These are phyloP conservation scores for Archegozetes longisetosus DNA, from an alignment of 1,140 invertebrate species.

Conservation along the genomic window DNA sequence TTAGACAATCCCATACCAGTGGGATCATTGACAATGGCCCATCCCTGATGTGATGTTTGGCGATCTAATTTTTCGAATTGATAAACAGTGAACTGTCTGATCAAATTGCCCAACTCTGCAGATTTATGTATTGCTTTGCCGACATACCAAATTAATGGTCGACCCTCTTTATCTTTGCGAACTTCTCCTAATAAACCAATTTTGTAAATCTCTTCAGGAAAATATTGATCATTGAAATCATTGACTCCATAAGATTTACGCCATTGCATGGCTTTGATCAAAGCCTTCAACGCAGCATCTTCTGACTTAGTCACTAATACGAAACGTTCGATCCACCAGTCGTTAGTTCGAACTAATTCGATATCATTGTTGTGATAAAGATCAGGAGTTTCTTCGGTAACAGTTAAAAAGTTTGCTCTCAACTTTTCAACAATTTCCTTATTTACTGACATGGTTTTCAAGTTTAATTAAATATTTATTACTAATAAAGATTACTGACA, in stretches of 20 bases:
- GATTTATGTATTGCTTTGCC: neutral
- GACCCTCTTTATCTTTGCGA: neutral
- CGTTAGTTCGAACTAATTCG: neutral
- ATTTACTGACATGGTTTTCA: neutral
- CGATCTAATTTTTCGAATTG: slow-evolving; percentile 2
- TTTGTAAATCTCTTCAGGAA: slow-evolving; percentile 3
- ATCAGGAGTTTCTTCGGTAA: neutral
- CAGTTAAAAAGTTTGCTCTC: neutral
- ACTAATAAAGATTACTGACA: too few species aligned
- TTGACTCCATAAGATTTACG: slow-evolving; percentile 59
- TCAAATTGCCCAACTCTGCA: neutral
- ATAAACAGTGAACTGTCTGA: neutral
- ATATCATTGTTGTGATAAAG: neutral
- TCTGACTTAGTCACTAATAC: slow-evolving; percentile 20
- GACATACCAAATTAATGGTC: neutral
- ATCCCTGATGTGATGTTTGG: neutral
- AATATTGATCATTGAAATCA: slow-evolving; percentile 1
- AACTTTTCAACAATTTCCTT: neutral
- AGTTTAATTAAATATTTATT: too few species aligned
- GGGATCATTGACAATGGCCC: neutral
- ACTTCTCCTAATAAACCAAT: neutral
- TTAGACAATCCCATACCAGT: slow-evolving; percentile 1
- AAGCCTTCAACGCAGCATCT: slow-evolving; percentile 48
- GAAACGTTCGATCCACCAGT: neutral
- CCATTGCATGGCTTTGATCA: slow-evolving; percentile 68